phyloP scores from a whole-genome alignment of 2,888 invertebrate genomes.

The Acheta domesticus region DNA sequence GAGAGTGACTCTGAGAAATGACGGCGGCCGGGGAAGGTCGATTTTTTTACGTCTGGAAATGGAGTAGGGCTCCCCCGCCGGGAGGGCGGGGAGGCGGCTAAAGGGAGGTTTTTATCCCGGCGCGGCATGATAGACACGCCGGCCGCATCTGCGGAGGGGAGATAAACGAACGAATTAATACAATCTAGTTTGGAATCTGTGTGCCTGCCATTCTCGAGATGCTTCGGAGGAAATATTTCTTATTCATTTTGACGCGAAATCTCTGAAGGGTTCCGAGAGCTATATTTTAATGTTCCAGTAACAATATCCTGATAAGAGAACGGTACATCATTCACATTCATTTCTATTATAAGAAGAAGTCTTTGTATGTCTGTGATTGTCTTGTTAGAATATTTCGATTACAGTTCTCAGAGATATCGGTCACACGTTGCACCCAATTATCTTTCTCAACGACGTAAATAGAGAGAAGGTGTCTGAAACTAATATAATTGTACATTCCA shows the following conservation, averaged over 20 bases:
- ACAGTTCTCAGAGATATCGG: too few species aligned
- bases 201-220: neutral
- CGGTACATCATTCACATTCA: too few species aligned
- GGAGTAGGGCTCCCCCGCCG: neutral
- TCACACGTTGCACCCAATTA: too few species aligned
- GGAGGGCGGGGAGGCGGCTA: neutral
- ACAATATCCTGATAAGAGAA: too few species aligned
- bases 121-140: neutral
- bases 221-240: neutral
- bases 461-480: too few species aligned
- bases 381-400: too few species aligned
- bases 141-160: conserved; percentile 18
- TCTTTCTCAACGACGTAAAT: too few species aligned
- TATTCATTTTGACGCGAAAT: neutral
- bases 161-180: conserved; percentile 18
- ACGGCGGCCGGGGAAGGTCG: neutral
- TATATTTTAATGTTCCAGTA: too few species aligned
- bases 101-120: conserved; percentile 4
- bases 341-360: too few species aligned
- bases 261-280: neutral
- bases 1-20: conserved; percentile 3
- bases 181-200: conserved; percentile 2
- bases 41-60: neutral
- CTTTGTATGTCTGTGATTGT: too few species aligned
- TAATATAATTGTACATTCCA: too few species aligned